These are phyloP conservation scores for Gandaritis pyraliata DNA, from an alignment of 2,888 invertebrate species.

Conservation along the genomic window DNA sequence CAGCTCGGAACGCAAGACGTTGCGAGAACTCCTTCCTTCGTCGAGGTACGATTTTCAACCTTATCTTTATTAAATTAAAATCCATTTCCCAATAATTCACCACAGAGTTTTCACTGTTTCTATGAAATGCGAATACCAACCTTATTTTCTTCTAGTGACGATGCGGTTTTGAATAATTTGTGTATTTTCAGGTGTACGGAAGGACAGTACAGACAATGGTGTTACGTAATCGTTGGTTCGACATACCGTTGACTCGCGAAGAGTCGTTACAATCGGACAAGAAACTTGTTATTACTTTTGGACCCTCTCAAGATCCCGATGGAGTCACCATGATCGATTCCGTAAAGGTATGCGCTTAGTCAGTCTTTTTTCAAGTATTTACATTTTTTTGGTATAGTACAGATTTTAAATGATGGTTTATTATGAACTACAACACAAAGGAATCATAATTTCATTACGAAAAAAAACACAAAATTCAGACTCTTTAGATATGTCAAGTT, in stretches of 20 bases:
- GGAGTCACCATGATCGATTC: conserved; percentile 97
- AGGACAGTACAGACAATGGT: conserved; percentile 89
- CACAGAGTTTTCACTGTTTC: neutral
- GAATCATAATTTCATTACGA: too few relatives aligned
- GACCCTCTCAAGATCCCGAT: conserved; percentile 93
- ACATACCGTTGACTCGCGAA: conserved; percentile 96
- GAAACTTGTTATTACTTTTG: conserved; percentile 92
- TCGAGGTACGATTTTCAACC: conserved; percentile 82
- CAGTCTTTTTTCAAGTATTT: neutral
- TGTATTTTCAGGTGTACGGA: conserved; percentile 85
- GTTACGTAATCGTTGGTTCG: conserved; percentile 95
- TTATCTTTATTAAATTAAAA: neutral
- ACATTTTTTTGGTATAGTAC: neutral
- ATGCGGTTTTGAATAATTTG: conserved; percentile 15
- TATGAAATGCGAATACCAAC: neutral
- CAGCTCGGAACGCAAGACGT: conserved; percentile 93
- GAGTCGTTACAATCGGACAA: conserved; percentile 97
- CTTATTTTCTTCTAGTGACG: neutral
- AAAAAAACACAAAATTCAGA: too few relatives aligned
- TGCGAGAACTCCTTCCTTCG: conserved; percentile 89
- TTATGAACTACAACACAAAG: too few relatives aligned
- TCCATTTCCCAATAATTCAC: neutral
- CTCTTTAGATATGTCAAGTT: too few relatives aligned
- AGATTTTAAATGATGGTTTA: neutral
- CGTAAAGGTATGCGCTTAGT: conserved; percentile 85